Percentiles rank a stretch among this genome's conserved stretches.
Evolutionary conservation across 2,888 invertebrate species (phyloP).

Genomic region (Caenorhabditis angaria): DNA sequence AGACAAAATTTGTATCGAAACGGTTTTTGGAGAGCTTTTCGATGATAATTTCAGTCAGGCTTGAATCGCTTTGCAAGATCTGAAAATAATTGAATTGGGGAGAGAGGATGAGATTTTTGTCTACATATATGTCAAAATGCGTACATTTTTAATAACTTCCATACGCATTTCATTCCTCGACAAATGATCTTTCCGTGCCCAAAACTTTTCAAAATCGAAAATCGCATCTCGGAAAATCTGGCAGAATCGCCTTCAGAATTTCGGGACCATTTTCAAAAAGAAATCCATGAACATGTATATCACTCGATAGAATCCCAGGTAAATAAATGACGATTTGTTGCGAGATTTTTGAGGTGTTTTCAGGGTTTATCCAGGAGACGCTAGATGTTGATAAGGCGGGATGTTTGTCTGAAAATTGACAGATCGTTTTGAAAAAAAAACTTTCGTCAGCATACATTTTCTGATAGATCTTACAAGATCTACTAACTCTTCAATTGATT

Average conservation of each 20-base stretch:
- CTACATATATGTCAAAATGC: neutral
- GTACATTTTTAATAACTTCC: slow-evolving; percentile 18
- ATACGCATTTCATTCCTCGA: slow-evolving; percentile 14
- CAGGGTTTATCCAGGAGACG: slow-evolving; percentile 23
- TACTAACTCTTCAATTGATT: slow-evolving; percentile 23
- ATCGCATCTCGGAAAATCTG: slow-evolving; percentile 20
- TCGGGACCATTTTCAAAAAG: slow-evolving; percentile 25
- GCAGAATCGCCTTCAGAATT: slow-evolving; percentile 12
- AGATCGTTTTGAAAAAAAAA: no score
- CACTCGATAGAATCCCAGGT: slow-evolving; percentile 13
- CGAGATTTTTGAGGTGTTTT: slow-evolving; percentile 10
- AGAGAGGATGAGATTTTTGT: no score
- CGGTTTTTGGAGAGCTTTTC: slow-evolving; percentile 15
- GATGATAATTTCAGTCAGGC: slow-evolving; percentile 13
- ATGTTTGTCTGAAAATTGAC: slow-evolving; percentile 23
- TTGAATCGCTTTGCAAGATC: slow-evolving; percentile 21
- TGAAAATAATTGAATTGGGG: no score
- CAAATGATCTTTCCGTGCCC: slow-evolving; percentile 7
- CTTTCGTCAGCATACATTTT: no score
- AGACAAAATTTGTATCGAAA: slow-evolving; percentile 18
- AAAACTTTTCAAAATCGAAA: slow-evolving; percentile 10
- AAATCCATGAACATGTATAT: slow-evolving; percentile 20
- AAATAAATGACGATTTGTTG: slow-evolving; percentile 22
- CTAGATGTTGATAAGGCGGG: slow-evolving; percentile 8
- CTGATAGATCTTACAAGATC: slow-evolving; percentile 20